Conservation (phyloP, 2,888 invertebrate species). For the Melieria picta region DNA sequence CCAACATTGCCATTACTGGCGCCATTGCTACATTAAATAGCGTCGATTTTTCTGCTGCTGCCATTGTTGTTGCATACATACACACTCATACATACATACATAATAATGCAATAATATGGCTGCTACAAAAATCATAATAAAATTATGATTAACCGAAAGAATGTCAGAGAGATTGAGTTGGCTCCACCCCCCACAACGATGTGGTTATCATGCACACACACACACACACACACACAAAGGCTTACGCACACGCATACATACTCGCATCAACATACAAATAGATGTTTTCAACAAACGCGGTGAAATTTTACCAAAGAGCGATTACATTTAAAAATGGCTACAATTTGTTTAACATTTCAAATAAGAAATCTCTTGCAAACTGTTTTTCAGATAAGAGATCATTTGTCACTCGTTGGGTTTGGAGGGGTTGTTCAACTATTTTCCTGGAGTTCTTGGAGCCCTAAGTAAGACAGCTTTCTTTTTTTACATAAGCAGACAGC, state of each 20-base stretch:
- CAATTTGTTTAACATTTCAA: too few species aligned
- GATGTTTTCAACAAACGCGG: too few species aligned
- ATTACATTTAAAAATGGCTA: too few species aligned
- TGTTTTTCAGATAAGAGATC: too few species aligned
- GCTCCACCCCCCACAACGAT: not conserved
- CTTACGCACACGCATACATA: not conserved
- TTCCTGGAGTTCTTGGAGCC: too few species aligned
- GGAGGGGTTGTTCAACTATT: too few species aligned
- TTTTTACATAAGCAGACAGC: too few species aligned
- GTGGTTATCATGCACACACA: not conserved
- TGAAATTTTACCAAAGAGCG: too few species aligned
- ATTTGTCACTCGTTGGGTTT: too few species aligned
- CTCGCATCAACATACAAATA: constrained; percentile 1
- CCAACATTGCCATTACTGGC: not conserved
- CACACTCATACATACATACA: not conserved
- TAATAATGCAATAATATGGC: constrained; percentile 34
- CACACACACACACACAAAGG: not conserved
- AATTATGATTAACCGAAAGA: constrained; percentile 32
- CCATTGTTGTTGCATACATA: constrained; percentile 17
- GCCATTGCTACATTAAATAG: constrained; percentile 1
- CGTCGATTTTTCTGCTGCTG: constrained; percentile 7
- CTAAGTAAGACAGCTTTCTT: too few species aligned
- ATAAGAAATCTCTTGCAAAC: too few species aligned
- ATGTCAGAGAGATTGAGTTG: not conserved
- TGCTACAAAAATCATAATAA: constrained; percentile 22